These are phyloP conservation scores for Excalfactoria chinensis DNA, from an alignment of 2,113 vertebrate species.

Conservation along the genomic window DNA sequence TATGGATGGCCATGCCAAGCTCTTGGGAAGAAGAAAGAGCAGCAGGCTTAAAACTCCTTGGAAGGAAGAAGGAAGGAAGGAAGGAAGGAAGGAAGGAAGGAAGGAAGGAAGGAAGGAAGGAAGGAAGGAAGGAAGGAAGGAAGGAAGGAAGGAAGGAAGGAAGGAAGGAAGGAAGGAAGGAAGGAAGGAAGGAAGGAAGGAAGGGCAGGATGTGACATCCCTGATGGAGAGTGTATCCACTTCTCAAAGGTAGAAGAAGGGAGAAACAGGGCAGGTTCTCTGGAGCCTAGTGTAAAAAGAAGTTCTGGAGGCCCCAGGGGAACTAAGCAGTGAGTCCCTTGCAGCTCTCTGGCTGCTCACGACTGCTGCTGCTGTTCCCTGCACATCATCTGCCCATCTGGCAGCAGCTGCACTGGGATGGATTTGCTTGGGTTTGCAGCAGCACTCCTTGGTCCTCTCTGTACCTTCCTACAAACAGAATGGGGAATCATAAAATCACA, in stretches of 20 bases:
- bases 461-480: not conserved
- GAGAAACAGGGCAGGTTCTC: not conserved
- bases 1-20: no score
- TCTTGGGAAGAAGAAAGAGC: no score
- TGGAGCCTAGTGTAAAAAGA: not conserved
- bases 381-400: not conserved
- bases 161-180: no score
- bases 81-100: no score
- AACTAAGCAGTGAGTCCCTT: not conserved
- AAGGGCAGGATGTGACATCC: not conserved
- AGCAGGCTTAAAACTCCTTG: no score
- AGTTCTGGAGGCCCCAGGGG: not conserved
- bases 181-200: no score
- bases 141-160: no score
- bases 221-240: not conserved
- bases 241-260: not conserved
- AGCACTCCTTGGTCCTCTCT: not conserved
- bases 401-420: not conserved
- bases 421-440: not conserved
- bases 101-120: no score
- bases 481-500: not conserved
- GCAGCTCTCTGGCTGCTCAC: not conserved
- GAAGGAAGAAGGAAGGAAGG: no score
- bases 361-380: not conserved
- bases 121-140: no score